phyloP scores from a whole-genome alignment of 1,140 invertebrate species.

The Cydia fagiglandana region DNA sequence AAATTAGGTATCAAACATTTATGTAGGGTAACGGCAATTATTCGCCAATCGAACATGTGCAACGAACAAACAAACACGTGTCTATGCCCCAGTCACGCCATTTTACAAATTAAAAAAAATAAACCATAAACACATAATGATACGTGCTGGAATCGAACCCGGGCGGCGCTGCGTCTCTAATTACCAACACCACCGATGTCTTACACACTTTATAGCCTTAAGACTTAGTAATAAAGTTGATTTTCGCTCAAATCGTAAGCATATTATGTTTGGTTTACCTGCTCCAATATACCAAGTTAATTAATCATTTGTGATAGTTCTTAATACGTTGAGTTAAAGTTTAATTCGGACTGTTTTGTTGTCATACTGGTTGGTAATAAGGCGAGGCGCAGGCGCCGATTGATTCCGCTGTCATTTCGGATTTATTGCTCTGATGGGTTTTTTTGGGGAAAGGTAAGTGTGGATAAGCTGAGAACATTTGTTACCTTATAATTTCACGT shows the following conservation, averaged over 20 bases:
- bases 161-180: constrained; percentile 50
- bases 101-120: constrained; percentile 1
- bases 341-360: neutral
- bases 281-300: neutral
- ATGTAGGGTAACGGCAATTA: neutral
- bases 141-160: constrained; percentile 43
- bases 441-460: constrained; percentile 37
- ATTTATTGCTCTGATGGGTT: constrained; percentile 53
- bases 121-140: constrained; percentile 47
- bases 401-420: constrained; percentile 69
- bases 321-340: neutral
- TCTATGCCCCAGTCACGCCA: constrained; percentile 11
- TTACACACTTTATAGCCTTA: neutral
- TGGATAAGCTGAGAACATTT: constrained; percentile 38
- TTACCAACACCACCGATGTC: constrained; percentile 40
- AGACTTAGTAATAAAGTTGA: neutral
- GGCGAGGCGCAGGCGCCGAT: constrained; percentile 51
- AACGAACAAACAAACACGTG: constrained; percentile 9
- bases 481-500: no score
- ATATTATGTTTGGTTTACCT: neutral
- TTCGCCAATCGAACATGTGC: constrained; percentile 15
- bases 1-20: neutral
- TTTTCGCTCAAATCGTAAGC: neutral
- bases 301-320: neutral
- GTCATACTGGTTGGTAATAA: neutral